Conservation (phyloP, 1,140 invertebrate genomes). For the Diuraphis noxia region DNA sequence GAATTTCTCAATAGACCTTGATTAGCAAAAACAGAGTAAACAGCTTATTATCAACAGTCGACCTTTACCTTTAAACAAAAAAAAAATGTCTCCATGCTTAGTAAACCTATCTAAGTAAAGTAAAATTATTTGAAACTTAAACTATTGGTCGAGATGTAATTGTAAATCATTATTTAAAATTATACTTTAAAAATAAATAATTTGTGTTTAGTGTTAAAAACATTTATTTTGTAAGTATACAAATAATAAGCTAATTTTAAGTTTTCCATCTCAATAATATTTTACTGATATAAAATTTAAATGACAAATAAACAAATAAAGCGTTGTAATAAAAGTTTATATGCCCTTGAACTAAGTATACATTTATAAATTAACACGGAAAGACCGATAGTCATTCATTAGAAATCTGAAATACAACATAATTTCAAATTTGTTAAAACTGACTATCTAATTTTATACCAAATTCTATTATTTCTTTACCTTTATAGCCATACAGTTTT, state of each 20-base stretch:
- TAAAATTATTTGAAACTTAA: background rate
- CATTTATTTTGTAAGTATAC: background rate
- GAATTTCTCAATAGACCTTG: slow-evolving; percentile 37
- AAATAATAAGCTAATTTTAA: background rate
- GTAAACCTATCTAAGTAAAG: background rate
- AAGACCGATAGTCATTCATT: background rate
- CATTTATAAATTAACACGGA: background rate
- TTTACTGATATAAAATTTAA: background rate
- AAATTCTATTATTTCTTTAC: background rate
- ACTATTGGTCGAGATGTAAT: background rate
- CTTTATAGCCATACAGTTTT: background rate
- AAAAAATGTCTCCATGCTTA: background rate
- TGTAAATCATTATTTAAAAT: background rate
- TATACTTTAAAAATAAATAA: background rate
- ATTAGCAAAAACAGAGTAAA: slow-evolving; percentile 2
- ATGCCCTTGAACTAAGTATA: background rate
- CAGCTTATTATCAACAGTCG: background rate
- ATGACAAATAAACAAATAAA: background rate
- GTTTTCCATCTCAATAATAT: background rate
- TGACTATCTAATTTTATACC: too few species aligned
- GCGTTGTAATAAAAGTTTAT: background rate
- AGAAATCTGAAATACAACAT: background rate
- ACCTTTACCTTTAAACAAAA: slow-evolving; percentile 4
- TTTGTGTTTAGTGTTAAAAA: background rate
- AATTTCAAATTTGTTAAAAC: background rate